Evolutionary conservation across 2,797 vertebrate genomes (phyloP).

Genomic region (Poeciliopsis infans): DNA sequence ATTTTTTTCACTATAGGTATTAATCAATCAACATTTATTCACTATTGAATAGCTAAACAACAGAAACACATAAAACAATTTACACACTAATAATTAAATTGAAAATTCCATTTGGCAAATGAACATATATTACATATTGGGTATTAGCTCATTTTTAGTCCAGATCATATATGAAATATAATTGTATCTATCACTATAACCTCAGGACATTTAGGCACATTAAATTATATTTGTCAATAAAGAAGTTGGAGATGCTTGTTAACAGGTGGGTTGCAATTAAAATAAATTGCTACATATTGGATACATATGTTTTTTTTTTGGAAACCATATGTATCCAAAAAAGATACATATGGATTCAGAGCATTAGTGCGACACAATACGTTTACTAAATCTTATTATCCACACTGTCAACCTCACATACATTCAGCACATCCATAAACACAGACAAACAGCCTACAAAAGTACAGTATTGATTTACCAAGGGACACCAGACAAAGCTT

Average conservation of each 20-base stretch:
- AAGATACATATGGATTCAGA: conserved; percentile 9
- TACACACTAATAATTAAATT: not conserved
- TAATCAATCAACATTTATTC: not conserved
- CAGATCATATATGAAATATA: not conserved
- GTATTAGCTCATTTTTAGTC: not conserved
- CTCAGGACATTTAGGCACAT: not conserved
- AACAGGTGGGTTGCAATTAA: not conserved
- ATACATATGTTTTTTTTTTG: not conserved
- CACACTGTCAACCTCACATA: conserved; percentile 6
- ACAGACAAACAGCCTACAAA: not conserved
- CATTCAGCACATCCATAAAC: not conserved
- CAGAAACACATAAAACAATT: not conserved
- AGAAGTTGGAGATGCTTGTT: not conserved
- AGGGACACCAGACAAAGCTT: conserved; percentile 45
- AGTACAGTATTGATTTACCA: conserved; percentile 58
- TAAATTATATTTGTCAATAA: not conserved
- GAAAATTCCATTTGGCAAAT: not conserved
- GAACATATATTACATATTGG: not conserved
- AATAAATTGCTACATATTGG: not conserved
- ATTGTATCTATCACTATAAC: not conserved
- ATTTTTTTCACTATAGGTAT: not conserved
- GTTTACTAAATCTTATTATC: conserved; percentile 30
- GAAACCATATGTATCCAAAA: too few species aligned
- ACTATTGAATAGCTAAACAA: not conserved
- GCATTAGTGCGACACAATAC: conserved; percentile 12